These are phyloP conservation scores for Brassicogethes aeneus DNA, from an alignment of 2,888 invertebrate genomes.

Conservation along the genomic window DNA sequence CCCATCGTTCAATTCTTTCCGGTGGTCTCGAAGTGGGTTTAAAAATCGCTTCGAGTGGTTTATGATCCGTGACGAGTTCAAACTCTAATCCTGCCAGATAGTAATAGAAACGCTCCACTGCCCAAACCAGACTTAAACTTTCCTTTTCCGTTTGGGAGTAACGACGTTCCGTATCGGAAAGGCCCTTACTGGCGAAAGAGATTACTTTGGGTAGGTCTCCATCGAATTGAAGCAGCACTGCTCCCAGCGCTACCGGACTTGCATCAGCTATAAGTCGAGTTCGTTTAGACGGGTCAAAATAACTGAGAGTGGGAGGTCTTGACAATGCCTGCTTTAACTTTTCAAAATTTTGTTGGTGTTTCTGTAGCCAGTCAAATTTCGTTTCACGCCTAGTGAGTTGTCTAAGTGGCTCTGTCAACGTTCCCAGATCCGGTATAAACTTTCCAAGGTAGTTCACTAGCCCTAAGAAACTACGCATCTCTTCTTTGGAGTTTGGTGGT, in stretches of 20 bases:
- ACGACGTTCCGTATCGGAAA: slow-evolving; percentile 9
- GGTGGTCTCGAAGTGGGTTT: slow-evolving; percentile 15
- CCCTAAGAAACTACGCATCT: slow-evolving; percentile 18
- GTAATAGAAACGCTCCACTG: slow-evolving; percentile 30
- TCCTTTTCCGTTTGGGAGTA: slow-evolving; percentile 22
- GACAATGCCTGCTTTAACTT: too few species aligned
- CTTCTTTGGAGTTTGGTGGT: slow-evolving; percentile 20
- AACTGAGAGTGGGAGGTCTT: slow-evolving; percentile 5
- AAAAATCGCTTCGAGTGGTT: slow-evolving; percentile 27
- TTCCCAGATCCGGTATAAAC: slow-evolving; percentile 16
- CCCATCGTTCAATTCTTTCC: slow-evolving; percentile 17
- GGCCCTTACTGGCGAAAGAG: slow-evolving; percentile 10
- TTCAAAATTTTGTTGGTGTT: too few species aligned
- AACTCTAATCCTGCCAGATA: slow-evolving; percentile 15
- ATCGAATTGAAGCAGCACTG: slow-evolving; percentile 1
- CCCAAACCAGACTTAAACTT: slow-evolving; percentile 24
- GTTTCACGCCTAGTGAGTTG: too few species aligned
- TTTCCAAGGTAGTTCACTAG: slow-evolving; percentile 18
- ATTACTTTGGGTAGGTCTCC: slow-evolving; percentile 10
- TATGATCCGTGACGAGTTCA: slow-evolving; percentile 2
- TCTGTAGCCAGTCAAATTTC: too few species aligned
- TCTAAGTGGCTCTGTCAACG: slow-evolving; percentile 9
- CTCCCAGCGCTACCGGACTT: too few species aligned
- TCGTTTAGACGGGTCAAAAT: slow-evolving; percentile 1
- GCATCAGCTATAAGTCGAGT: too few species aligned